Base-by-base conservation (phyloP, 2,113 vertebrate species). In the Centrocercus urophasianus region DNA sequence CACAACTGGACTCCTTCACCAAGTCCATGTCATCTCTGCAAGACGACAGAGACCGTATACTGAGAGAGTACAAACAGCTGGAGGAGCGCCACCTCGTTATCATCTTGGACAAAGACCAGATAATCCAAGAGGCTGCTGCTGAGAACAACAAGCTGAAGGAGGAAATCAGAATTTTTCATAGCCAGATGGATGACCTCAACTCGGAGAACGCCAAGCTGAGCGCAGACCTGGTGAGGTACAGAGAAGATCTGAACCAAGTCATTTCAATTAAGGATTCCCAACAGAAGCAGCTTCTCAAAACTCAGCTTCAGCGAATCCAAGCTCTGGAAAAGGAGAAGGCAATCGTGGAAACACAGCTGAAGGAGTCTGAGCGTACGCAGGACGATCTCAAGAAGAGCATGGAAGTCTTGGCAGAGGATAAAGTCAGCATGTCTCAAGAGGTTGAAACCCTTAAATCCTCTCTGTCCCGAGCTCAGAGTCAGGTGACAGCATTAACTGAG, bases 21-120 rank as follows among this genome's bases (percentile, higher is more conserved):
- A 99, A 98, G 78, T 98, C 99, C 80, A 99, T 99, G 99, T 98
- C 98, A 24, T 99, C 99, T 27, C 90, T 99, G 89, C 99, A 99
- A 96, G 98, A 99, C 1, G 99, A 99, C 94, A 91, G 99, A 73
- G 99, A 99, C 92, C 88, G 97, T 27, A 96, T 99, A 38, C 94
- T 99, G 28, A 96, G 93, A 78, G 98, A 98, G 64, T 99, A 99
- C 95, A 98, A 97, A 83, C 98, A 99, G 90, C 98, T 99, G 61
- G 99, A 99, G 92, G 98, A 98, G 66, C 98, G 97, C 54, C 99
- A 99, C 84, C 97, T 99, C 21, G 97, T 97, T 92, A 93, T 98
- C 47, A 99, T 99, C 96, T 72, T 99, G 96, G 98, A 99, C 93
- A 99, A 99, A 95, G 99, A 99, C 47, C 96, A 96, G 43, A 95